Evolutionary conservation across 1,140 invertebrate genomes (phyloP), one percentile per base, ranked within the genome.

Genomic region (Medauroidea extradentata): DNA sequence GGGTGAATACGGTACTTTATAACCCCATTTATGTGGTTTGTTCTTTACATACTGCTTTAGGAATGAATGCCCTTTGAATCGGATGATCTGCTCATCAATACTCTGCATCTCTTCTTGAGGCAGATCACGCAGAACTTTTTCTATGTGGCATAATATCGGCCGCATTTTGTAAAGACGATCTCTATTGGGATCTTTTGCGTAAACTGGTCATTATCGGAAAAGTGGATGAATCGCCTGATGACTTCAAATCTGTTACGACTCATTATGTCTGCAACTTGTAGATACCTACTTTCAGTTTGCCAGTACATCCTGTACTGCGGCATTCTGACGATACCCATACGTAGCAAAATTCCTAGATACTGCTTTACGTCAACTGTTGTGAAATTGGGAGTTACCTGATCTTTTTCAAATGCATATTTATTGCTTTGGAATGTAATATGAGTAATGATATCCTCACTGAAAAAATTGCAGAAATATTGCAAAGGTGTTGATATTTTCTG

Each of bases 81-180:
- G 59, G 8, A 71, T 63, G 59, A 73, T 71, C 19, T 57, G 57
- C 57, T 73, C 69, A 57, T 71, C 57, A 3, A 73, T 60, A 67
- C 52, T 70, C 65, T 62, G 65, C 41, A 71, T 65, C 44, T 75
- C 69, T 66, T 73, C 69, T 53, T 60, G 63, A 58, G 65, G 43
- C 39, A 65, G 51, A 58, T 57, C n/a, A n/a, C n/a, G n/a, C n/a
- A n/a, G n/a, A n/a, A n/a, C n/a, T n/a, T n/a, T n/a, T n/a, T n/a
- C n/a, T 67, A 59, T 18, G 14, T 19, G 34, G 41, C 54, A 27
- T 2, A 59, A 7, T 23, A 62, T 38, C 23, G 57, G 57, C 19
- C 57, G 25, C 8, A 63, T 41, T 60, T 63, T 60, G 48, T 46
- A 63, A 2, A 63, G 21, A 24, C 29, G 48, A 27, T 59, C 38